phyloP scores from a whole-genome alignment of 2,113 vertebrate genomes.

The Sitta europaea region DNA sequence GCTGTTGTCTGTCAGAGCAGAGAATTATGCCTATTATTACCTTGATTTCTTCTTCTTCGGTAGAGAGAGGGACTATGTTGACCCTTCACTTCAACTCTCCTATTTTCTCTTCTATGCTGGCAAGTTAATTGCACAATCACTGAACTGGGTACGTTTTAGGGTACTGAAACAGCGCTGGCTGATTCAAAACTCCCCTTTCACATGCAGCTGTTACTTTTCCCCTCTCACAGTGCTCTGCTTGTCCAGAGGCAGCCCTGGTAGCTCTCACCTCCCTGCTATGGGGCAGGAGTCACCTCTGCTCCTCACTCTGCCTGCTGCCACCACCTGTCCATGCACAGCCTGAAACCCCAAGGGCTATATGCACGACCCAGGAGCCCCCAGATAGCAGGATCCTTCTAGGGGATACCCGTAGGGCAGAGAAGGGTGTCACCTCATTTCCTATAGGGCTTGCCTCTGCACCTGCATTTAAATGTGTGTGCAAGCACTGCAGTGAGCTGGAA shows the following conservation, averaged over 20 bases:
- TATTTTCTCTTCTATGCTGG: background rate
- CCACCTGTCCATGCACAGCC: background rate
- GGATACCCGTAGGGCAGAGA: background rate
- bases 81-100: background rate
- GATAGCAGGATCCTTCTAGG: background rate
- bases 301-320: background rate
- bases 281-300: background rate
- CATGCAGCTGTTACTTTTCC: background rate
- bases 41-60: background rate
- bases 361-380: accelerated
- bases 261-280: accelerated
- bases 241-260: background rate
- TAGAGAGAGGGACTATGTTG: background rate
- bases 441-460: background rate
- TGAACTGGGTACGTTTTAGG: background rate
- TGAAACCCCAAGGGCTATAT: background rate
- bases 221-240: background rate
- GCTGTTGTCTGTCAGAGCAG: background rate
- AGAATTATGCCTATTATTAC: background rate
- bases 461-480: background rate
- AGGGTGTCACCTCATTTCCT: background rate
- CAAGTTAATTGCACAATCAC: background rate
- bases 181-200: background rate
- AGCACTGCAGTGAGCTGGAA: background rate
- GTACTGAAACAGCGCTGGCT: background rate